phyloP scores from a whole-genome alignment of 2,888 invertebrate species.

The Antheraea assamensis region DNA sequence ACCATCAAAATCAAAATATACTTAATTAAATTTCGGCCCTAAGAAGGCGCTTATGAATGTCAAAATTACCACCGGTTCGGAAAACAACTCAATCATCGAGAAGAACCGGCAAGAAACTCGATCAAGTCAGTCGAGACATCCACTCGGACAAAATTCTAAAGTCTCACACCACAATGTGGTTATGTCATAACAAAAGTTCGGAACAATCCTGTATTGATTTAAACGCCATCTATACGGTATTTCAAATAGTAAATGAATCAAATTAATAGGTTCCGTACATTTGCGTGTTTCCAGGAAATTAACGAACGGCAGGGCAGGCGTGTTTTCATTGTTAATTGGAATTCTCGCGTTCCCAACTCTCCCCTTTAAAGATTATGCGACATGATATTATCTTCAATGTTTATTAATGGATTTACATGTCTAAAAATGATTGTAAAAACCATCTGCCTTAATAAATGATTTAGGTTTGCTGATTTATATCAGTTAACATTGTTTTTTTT shows the following conservation, averaged over 20 bases:
- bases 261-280: neutral
- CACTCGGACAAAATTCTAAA: no score
- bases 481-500: neutral
- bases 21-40: no score
- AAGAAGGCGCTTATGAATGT: no score
- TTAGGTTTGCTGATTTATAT: neutral
- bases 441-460: neutral
- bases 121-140: no score
- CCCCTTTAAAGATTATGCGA: slow-evolving; percentile 20
- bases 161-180: no score
- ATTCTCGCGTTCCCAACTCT: neutral
- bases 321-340: slow-evolving; percentile 13
- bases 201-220: neutral
- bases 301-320: slow-evolving; percentile 14
- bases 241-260: neutral
- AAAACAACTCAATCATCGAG: no score
- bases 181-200: no score
- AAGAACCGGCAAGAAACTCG: no score
- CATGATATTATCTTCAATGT: slow-evolving; percentile 14
- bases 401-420: slow-evolving; percentile 26
- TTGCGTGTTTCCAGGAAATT: slow-evolving; percentile 7
- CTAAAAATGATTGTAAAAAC: slow-evolving; percentile 8
- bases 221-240: neutral
- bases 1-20: no score
- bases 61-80: no score